phyloP scores from a whole-genome alignment of 2,888 invertebrate species.

The Tuta absoluta region DNA sequence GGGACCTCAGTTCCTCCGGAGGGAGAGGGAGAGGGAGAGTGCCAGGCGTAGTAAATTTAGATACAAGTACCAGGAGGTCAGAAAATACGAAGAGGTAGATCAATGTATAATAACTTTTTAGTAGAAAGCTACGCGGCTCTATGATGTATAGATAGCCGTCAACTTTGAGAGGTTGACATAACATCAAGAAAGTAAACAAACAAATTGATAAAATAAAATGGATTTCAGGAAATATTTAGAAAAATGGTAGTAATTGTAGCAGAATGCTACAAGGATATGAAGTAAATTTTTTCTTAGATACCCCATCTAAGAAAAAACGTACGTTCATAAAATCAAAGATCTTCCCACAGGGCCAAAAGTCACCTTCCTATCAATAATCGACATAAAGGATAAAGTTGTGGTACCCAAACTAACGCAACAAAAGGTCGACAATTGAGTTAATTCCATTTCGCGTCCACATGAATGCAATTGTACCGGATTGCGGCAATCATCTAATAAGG shows the following conservation, averaged over 20 bases:
- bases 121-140: too few species aligned
- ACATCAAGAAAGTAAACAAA: too few species aligned
- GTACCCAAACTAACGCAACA: constrained; percentile 1
- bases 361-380: neutral
- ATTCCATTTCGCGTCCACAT: constrained; percentile 41
- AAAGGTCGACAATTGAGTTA: constrained; percentile 9
- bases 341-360: constrained; percentile 5
- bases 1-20: too few species aligned
- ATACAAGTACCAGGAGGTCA: too few species aligned
- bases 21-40: too few species aligned
- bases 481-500: constrained; percentile 62
- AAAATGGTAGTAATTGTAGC: neutral
- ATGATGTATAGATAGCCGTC: too few species aligned
- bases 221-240: too few species aligned
- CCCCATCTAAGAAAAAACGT: neutral
- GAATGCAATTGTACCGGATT: constrained; percentile 46
- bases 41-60: too few species aligned
- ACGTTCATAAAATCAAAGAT: neutral
- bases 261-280: neutral
- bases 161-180: too few species aligned
- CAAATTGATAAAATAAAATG: too few species aligned
- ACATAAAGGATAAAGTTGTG: constrained; percentile 1
- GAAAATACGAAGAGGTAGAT: too few species aligned
- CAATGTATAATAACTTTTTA: too few species aligned
- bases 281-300: neutral